Conservation (phyloP, 2,797 vertebrate species). For the Sebastes taczanowskii region DNA sequence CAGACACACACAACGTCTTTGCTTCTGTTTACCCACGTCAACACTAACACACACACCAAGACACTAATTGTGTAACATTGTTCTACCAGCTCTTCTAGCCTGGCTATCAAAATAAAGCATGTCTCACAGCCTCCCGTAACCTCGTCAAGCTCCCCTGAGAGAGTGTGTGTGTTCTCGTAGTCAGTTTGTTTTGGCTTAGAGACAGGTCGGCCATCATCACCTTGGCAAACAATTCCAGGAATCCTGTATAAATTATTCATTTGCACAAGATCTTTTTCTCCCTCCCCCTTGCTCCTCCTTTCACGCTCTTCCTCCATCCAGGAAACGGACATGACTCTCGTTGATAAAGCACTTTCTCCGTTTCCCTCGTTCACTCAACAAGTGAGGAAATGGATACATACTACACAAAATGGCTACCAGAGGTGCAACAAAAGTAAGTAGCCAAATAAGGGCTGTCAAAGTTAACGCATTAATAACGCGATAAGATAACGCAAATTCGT, state of each 20-base stretch:
- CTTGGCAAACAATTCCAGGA: conserved; percentile 88
- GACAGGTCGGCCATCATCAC: conserved; percentile 86
- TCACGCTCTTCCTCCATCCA: conserved; percentile 53
- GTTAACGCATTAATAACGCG: not conserved
- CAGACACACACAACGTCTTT: not conserved
- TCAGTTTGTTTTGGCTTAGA: conserved; percentile 85
- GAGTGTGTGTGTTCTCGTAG: conserved; percentile 64
- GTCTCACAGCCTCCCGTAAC: conserved; percentile 68
- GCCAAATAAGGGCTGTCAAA: not conserved
- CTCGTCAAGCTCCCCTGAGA: conserved; percentile 64
- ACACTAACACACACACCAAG: conserved; percentile 1
- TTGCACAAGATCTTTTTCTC: conserved; percentile 73
- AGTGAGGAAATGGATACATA: conserved; percentile 50
- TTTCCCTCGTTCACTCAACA: conserved; percentile 49
- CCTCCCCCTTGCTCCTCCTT: conserved; percentile 46
- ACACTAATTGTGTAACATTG: conserved; percentile 50
- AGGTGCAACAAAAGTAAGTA: not conserved
- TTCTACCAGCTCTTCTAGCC: conserved; percentile 36
- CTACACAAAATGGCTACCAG: conserved; percentile 37
- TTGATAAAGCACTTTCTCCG: conserved; percentile 62
- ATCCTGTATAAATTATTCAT: conserved; percentile 88
- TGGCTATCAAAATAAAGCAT: conserved; percentile 65
- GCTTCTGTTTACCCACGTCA: conserved; percentile 1
- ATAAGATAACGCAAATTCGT: not conserved
- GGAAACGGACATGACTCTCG: conserved; percentile 64